Conservation (phyloP, 2,797 vertebrate genomes). For the Hapalemur alaotrensis region DNA sequence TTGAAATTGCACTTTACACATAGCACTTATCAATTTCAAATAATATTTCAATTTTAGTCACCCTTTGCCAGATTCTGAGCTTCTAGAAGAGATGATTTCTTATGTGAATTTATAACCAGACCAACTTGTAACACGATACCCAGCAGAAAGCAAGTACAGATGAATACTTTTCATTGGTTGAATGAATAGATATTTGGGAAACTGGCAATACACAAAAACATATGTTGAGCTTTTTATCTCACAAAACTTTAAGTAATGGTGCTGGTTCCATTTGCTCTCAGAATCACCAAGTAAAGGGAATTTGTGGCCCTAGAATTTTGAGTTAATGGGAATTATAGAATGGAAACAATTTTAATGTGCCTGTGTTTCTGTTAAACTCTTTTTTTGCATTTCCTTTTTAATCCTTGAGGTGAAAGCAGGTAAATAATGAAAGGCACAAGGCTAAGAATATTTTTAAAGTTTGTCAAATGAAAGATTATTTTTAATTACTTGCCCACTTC, state of each 20-base stretch:
- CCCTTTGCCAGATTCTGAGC: neutral
- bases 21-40: neutral
- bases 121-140: neutral
- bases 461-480: neutral
- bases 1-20: neutral
- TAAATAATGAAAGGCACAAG: constrained; percentile 11
- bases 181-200: neutral
- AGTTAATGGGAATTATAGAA: neutral
- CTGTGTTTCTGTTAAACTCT: neutral
- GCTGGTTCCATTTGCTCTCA: neutral
- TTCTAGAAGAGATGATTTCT: neutral
- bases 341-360: neutral
- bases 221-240: neutral
- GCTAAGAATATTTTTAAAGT: neutral
- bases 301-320: neutral
- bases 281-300: neutral
- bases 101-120: neutral
- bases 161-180: neutral
- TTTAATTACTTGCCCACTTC: neutral
- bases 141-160: neutral
- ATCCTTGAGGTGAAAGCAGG: neutral
- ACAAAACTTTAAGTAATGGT: neutral
- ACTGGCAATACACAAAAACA: neutral
- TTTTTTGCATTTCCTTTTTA: neutral
- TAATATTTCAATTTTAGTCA: neutral